A percentile compares a stretch with the other conserved stretches of the same genome.
These are phyloP conservation scores for Phengaris alcon DNA, from an alignment of 2,888 invertebrate species.

Conservation along the genomic window DNA sequence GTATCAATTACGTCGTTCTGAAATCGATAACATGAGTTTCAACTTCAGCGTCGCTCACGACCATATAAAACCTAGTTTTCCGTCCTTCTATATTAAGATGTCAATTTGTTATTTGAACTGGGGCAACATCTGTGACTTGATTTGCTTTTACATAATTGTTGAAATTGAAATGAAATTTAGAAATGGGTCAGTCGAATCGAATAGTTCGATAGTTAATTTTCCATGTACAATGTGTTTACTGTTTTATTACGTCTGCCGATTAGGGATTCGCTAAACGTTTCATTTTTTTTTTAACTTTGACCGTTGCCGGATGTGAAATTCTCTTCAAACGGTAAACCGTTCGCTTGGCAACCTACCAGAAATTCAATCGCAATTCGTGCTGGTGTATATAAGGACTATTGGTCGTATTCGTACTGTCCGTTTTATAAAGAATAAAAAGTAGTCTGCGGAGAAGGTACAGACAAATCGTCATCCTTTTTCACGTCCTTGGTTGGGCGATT, in stretches of 20 bases:
- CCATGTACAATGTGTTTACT: neutral
- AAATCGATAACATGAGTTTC: conserved; percentile 41
- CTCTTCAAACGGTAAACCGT: neutral
- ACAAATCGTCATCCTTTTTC: conserved; percentile 15
- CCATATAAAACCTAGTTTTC: conserved; percentile 38
- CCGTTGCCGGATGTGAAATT: neutral
- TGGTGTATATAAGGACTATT: conserved; percentile 9
- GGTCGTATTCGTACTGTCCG: neutral
- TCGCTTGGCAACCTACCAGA: conserved; percentile 16
- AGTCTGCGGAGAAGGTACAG: neutral
- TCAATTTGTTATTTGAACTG: conserved; percentile 36
- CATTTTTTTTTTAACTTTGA: neutral
- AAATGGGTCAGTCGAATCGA: conserved; percentile 34
- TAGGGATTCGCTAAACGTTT: conserved; percentile 8
- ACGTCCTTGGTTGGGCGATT: neutral
- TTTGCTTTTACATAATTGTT: conserved; percentile 36
- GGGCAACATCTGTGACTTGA: conserved; percentile 37
- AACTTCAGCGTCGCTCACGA: conserved; percentile 33
- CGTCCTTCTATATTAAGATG: conserved; percentile 35
- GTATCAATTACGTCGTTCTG: conserved; percentile 41
- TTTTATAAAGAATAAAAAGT: conserved; percentile 4
- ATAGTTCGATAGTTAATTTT: conserved; percentile 12
- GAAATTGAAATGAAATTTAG: conserved; percentile 35
- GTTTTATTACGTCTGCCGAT: conserved; percentile 1
- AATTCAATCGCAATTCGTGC: conserved; percentile 14